These are phyloP conservation scores for Gari tellinella DNA, from an alignment of 2,888 invertebrate species.

Conservation along the genomic window DNA sequence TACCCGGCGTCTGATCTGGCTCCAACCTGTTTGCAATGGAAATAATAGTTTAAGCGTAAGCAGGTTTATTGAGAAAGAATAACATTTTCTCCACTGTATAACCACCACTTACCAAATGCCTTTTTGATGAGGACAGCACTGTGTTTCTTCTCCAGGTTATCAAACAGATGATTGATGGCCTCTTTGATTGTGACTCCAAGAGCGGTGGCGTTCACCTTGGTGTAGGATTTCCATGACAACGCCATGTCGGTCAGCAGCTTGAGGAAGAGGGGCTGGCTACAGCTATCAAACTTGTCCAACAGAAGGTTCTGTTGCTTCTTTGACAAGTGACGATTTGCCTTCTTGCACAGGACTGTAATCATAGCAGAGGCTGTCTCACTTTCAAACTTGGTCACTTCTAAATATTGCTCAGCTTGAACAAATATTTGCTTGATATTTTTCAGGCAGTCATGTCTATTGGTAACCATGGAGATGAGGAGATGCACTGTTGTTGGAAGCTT, in stretches of 20 bases:
- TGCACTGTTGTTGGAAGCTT: slow-evolving; percentile 69
- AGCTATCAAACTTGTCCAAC: slow-evolving; percentile 59
- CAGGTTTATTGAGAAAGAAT: too few relatives aligned
- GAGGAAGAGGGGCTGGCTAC: slow-evolving; percentile 73
- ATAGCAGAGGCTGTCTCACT: slow-evolving; percentile 57
- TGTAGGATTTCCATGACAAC: slow-evolving; percentile 73
- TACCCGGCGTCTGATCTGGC: too few relatives aligned
- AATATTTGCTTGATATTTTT: slow-evolving; percentile 57
- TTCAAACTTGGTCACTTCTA: slow-evolving; percentile 64
- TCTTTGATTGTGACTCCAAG: slow-evolving; percentile 64
- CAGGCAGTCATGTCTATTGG: slow-evolving; percentile 61
- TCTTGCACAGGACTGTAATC: slow-evolving; percentile 54
- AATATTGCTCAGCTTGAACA: slow-evolving; percentile 52
- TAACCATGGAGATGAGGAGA: slow-evolving; percentile 71
- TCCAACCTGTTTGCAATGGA: too few relatives aligned
- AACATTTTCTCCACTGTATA: too few relatives aligned
- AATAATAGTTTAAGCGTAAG: too few relatives aligned
- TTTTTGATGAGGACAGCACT: slow-evolving; percentile 68
- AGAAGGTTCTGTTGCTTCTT: slow-evolving; percentile 67
- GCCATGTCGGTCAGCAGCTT: slow-evolving; percentile 71
- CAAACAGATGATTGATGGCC: slow-evolving; percentile 71
- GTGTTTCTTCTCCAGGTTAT: slow-evolving; percentile 70
- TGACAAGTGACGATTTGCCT: slow-evolving; percentile 59
- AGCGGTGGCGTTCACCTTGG: slow-evolving; percentile 39
- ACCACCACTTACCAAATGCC: slow-evolving; percentile 75